Evolutionary conservation across 2,113 vertebrate species (phyloP), one percentile per base, ranked within the genome.

Genomic region (Eulacestoma nigropectus): DNA sequence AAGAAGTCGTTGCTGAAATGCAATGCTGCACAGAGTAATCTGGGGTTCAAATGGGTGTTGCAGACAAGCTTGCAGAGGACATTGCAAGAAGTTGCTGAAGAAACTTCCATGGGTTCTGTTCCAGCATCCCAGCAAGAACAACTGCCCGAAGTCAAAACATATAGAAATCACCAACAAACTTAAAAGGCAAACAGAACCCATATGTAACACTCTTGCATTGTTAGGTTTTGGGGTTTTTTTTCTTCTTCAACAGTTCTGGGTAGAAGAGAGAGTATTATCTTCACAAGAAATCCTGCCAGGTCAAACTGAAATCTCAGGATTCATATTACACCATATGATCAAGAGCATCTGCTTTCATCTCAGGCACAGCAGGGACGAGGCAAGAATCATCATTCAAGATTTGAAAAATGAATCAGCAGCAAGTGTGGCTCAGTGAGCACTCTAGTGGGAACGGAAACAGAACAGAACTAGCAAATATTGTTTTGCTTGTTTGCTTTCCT

Each of bases 341-440:
- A 90, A 95, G 87, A 96, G 96, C 97, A 97, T 98, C 97, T 98
- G 97, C 97, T 97, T 94, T 96, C 96, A 96, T 95, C 90, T 95
- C 68, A 42, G 75, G 68, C 96, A 86, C 94, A 96, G 97, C 93
- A 94, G 96, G 97, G 87, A 96, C 2, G 9, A 91, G 88, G 93
- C 95, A 92, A 77, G 91, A 97, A 94, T 80, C 96, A 96, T 96
- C 96, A 95, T 88, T 96, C 95, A 93, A 72, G 93, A 80, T 63
- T 27, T 96, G 90, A 95, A 85, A 95, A 95, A 84, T 75, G 33
- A 76, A 95, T 85, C 88, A 83, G 67, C 80, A 97, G 90, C 59
- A 83, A 96, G 89, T 15, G 41, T 83, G 83, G 72, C 23, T 0
- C 93, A 90, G 89, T 0, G 2, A 96, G 89, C 53, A 52, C 91